phyloP scores from a whole-genome alignment of 2,888 invertebrate species.

The Mesopsocus fuscifrons region DNA sequence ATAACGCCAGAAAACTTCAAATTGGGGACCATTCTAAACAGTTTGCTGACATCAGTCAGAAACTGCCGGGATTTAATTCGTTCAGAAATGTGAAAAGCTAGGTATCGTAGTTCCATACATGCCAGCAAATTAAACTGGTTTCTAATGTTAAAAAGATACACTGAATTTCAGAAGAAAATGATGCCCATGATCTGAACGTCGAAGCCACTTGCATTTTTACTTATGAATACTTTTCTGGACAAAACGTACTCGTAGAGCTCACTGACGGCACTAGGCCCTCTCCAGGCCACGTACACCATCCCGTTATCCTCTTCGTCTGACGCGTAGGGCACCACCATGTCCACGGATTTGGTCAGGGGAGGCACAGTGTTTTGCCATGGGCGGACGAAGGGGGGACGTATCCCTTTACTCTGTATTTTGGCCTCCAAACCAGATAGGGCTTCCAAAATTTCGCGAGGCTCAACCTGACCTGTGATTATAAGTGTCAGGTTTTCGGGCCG shows the following conservation, averaged over 20 bases:
- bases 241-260: slow-evolving; percentile 27
- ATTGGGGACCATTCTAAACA: no score
- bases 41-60: no score
- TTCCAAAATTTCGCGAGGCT: slow-evolving; percentile 51
- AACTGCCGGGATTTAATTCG: no score
- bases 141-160: no score
- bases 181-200: no score
- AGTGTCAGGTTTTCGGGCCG: slow-evolving; percentile 73
- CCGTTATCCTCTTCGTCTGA: slow-evolving; percentile 73
- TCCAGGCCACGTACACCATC: slow-evolving; percentile 56
- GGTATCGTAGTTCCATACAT: no score
- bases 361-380: slow-evolving; percentile 63
- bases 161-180: no score
- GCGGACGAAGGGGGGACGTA: slow-evolving; percentile 36
- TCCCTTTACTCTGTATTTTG: slow-evolving; percentile 46
- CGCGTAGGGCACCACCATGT: slow-evolving; percentile 45
- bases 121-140: no score
- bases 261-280: slow-evolving; percentile 47
- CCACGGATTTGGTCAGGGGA: slow-evolving; percentile 34
- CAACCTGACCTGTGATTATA: slow-evolving; percentile 64
- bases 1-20: no score
- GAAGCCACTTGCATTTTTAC: no score
- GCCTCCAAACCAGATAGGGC: slow-evolving; percentile 52
- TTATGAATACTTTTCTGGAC: no score
- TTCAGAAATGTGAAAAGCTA: no score